phyloP scores from a whole-genome alignment of 2,113 vertebrate species.

The Semicossyphus pulcher region DNA sequence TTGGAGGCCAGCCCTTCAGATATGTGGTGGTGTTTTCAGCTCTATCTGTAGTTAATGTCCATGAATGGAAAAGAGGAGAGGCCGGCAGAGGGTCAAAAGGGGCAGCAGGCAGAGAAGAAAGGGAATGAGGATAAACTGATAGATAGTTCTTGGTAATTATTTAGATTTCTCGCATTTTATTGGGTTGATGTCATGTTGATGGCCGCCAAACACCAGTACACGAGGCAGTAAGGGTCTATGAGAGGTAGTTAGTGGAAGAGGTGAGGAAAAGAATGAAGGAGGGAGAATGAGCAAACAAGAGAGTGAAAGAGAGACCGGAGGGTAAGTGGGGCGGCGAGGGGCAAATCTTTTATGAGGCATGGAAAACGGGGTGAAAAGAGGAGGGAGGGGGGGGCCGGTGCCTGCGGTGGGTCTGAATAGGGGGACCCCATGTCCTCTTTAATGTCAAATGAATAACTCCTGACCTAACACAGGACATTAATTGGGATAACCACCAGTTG shows the following conservation, averaged over 20 bases:
- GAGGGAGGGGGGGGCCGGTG: conserved; percentile 38
- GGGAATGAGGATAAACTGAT: background rate
- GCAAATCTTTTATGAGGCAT: conserved; percentile 67
- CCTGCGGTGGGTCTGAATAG: conserved; percentile 72
- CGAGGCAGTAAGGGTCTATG: background rate
- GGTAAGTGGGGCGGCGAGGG: conserved; percentile 40
- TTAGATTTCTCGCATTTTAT: background rate
- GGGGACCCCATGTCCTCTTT: conserved; percentile 72
- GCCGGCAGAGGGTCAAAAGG: conserved; percentile 11
- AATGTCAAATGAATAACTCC: conserved; percentile 75
- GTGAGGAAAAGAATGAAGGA: conserved; percentile 43
- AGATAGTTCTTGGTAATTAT: conserved; percentile 20
- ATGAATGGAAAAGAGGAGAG: conserved; percentile 28
- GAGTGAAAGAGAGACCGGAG: conserved; percentile 48
- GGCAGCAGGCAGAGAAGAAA: background rate
- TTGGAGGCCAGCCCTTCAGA: background rate
- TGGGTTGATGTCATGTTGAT: background rate
- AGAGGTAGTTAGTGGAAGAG: conserved; percentile 39
- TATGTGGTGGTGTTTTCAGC: conserved; percentile 7
- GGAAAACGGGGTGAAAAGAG: conserved; percentile 60
- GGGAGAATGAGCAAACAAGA: conserved; percentile 55
- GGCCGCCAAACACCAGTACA: background rate
- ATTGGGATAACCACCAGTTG: conserved; percentile 74
- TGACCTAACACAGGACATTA: conserved; percentile 78
- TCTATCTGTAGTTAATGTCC: conserved; percentile 21